These are phyloP conservation scores for Myotis myotis DNA, from an alignment of 2,797 vertebrate genomes.

Conservation along the genomic window DNA sequence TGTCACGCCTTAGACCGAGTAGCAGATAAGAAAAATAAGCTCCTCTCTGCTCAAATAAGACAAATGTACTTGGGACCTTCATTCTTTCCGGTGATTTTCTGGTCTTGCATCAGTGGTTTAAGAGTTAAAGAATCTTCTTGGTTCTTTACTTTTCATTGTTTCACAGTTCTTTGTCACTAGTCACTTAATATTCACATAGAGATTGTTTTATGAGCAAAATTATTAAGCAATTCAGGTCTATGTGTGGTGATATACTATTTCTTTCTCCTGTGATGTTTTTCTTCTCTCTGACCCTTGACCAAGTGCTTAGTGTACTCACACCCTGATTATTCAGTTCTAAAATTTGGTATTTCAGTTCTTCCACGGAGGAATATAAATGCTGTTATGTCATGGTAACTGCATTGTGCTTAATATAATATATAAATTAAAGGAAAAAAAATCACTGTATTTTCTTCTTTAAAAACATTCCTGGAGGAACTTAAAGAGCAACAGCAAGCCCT, in stretches of 20 bases:
- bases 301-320: not conserved
- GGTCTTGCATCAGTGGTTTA: not conserved
- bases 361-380: not conserved
- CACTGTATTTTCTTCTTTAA: not conserved
- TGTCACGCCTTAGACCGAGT: not conserved
- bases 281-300: not conserved
- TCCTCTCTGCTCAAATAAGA: not conserved
- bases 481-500: not conserved
- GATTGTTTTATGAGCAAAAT: not conserved
- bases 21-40: not conserved
- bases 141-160: not conserved
- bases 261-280: not conserved
- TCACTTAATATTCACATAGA: not conserved
- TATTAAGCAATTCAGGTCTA: not conserved
- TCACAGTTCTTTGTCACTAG: not conserved
- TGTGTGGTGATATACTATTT: not conserved
- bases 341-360: not conserved
- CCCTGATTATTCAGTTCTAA: not conserved
- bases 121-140: not conserved
- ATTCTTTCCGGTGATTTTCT: conserved; percentile 11
- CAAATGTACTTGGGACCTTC: not conserved
- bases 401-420: not conserved
- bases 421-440: not conserved
- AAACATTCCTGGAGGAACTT: not conserved
- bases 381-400: not conserved